phyloP scores from a whole-genome alignment of 2,113 vertebrate species.

The Chrysemys picta region DNA sequence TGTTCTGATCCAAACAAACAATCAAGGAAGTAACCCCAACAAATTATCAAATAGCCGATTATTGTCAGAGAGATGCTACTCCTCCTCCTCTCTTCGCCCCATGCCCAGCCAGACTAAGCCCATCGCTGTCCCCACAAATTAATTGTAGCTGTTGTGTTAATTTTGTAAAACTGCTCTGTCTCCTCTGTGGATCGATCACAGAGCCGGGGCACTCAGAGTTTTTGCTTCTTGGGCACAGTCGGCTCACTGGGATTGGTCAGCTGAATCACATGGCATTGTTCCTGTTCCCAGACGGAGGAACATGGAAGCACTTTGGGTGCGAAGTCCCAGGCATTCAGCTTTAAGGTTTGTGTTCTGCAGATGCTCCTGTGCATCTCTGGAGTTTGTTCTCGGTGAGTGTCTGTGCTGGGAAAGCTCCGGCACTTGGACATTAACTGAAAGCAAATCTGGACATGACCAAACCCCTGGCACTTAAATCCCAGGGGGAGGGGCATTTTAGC shows the following conservation, averaged over 20 bases:
- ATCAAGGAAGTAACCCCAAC: background rate
- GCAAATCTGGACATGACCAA: background rate
- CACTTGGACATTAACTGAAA: background rate
- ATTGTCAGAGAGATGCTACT: background rate
- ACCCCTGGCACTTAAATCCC: background rate
- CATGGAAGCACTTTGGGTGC: background rate
- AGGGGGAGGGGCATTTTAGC: background rate
- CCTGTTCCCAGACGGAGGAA: background rate
- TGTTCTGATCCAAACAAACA: background rate
- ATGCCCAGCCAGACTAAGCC: background rate
- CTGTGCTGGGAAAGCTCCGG: background rate
- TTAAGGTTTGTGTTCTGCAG: background rate
- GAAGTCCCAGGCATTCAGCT: background rate
- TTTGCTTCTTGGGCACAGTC: background rate
- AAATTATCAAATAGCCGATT: background rate
- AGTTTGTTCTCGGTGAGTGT: background rate
- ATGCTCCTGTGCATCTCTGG: background rate
- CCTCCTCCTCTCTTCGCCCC: background rate
- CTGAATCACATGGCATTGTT: background rate
- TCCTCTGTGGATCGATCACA: background rate
- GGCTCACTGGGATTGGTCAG: background rate
- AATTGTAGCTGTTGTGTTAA: background rate
- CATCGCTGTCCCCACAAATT: background rate
- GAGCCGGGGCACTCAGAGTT: background rate
- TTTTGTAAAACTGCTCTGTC: background rate